These are phyloP conservation scores for Poecilus cupreus DNA, from an alignment of 2,888 invertebrate species.

Conservation along the genomic window DNA sequence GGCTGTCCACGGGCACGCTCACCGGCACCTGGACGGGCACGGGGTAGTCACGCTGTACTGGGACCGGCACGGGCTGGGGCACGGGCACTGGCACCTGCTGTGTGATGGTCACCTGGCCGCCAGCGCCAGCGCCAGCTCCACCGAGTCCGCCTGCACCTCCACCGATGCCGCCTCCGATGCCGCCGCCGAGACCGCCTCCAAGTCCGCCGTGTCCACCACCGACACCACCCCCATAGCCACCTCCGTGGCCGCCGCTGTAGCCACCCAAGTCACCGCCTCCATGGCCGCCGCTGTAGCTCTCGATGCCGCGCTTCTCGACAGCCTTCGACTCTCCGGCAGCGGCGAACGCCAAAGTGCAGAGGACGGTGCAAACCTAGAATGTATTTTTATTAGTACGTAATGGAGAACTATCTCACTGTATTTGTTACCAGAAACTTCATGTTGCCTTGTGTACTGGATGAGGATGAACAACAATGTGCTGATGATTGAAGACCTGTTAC, in stretches of 20 bases:
- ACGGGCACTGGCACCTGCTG: slow-evolving; percentile 21
- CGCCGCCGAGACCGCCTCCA: background rate
- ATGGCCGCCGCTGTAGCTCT: background rate
- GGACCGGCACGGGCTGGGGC: slow-evolving; percentile 4
- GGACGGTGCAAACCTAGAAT: background rate
- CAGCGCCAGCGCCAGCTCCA: background rate
- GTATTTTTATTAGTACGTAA: background rate
- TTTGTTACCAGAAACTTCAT: slow-evolving; percentile 37
- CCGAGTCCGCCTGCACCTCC: background rate
- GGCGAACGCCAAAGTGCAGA: slow-evolving; percentile 3
- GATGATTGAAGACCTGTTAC: background rate
- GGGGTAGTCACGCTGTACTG: background rate
- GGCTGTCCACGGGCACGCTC: slow-evolving; percentile 15
- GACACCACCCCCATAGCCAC: background rate
- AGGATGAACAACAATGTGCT: slow-evolving; percentile 31
- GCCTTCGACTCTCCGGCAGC: background rate
- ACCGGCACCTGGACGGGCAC: slow-evolving; percentile 40
- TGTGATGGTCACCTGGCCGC: slow-evolving; percentile 19
- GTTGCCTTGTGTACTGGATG: slow-evolving; percentile 8
- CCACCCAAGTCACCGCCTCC: background rate
- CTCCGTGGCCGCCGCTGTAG: background rate
- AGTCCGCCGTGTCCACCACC: background rate
- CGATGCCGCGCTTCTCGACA: background rate
- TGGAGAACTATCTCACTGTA: background rate
- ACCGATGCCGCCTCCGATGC: background rate